A percentile compares a stretch with the other conserved stretches of the same genome.
Conservation (phyloP, 2,797 vertebrate genomes). For the Aplochiton taeniatus region DNA sequence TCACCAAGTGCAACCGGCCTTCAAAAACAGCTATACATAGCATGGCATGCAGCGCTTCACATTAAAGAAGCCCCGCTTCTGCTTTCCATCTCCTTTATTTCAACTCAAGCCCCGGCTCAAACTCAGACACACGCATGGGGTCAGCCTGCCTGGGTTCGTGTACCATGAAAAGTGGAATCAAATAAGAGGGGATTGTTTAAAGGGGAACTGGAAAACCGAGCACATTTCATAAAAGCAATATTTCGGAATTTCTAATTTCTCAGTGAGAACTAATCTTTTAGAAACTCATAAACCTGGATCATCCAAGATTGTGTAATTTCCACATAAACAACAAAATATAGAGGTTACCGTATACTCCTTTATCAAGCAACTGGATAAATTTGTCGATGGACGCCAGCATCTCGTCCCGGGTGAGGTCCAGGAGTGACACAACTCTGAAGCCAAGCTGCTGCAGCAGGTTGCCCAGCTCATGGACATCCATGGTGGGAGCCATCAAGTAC, state of each 20-base stretch:
- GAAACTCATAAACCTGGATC: not conserved
- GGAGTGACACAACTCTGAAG: slow-evolving; percentile 86
- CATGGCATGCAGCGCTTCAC: not conserved
- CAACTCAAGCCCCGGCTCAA: slow-evolving; percentile 11
- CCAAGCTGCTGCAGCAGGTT: slow-evolving; percentile 79
- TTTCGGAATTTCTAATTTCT: too few relatives aligned
- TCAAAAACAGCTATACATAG: slow-evolving; percentile 27
- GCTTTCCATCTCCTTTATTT: slow-evolving; percentile 23
- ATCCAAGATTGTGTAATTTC: not conserved
- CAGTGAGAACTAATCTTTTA: too few relatives aligned
- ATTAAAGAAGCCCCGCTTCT: slow-evolving; percentile 13
- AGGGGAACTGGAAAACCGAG: too few relatives aligned
- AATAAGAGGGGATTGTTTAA: slow-evolving; percentile 11
- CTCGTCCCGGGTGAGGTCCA: slow-evolving; percentile 84
- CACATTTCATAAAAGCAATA: too few relatives aligned
- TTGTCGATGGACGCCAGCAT: slow-evolving; percentile 77
- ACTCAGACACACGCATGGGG: slow-evolving; percentile 7
- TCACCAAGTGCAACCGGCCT: slow-evolving; percentile 8
- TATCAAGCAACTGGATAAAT: slow-evolving; percentile 84
- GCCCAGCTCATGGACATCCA: slow-evolving; percentile 84
- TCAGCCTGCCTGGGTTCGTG: slow-evolving; percentile 21
- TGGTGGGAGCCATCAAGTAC: slow-evolving; percentile 81
- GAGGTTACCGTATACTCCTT: slow-evolving; percentile 83
- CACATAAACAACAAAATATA: not conserved
- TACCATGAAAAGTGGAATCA: slow-evolving; percentile 17